Base-by-base conservation (phyloP, 2,888 invertebrate species). In the Perithous albicinctus region DNA sequence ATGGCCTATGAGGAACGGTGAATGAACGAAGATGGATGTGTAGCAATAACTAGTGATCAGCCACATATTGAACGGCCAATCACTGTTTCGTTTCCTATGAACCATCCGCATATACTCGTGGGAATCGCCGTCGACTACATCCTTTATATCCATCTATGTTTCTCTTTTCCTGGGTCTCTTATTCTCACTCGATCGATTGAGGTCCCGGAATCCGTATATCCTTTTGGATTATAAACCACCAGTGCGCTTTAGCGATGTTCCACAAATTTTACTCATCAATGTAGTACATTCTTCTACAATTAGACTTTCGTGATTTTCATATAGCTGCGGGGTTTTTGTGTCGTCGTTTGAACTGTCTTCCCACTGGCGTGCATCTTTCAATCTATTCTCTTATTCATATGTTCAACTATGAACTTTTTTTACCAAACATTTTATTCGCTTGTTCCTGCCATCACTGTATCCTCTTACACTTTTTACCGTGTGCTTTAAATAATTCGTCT, bases 111-210 rank as follows among this genome's bases (percentile, higher is more conserved):
- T 35, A 23, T 46, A 72, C 15, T 18, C 20, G 18, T 32, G 26
- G 61, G 43, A 51, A 10, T 63, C 63, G 35, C n/a, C 61, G 43
- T 43, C 54, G 61, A 69, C 74, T 79, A 69, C 63, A 51, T 66
- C 32, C 46, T 48, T 32, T 48, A 46, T 66, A 66, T 66, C 29
- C 32, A 18, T 66, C 38, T 7, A n/a, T 78, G 54, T 63, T 69
- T 61, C 20, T 74, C 43, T 38, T 74, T 69, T 66, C 69, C 64
- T 56, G 41, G 43, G 32, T 35, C 56, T 64, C 51, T 63, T 54
- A 72, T 64, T 73, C 61, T 18, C 23, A 43, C 72, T 46, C 66
- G 76, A 80, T 80, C 80, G 80, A 80, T 80, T 54, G 80, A 80
- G 80, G 76, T 80, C 54, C 76, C 72, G 72, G 80, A 61, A 67